Evolutionary conservation across 2,888 invertebrate genomes (phyloP), one percentile per base, ranked within the genome.

Genomic region (Ethmia dodecea): DNA sequence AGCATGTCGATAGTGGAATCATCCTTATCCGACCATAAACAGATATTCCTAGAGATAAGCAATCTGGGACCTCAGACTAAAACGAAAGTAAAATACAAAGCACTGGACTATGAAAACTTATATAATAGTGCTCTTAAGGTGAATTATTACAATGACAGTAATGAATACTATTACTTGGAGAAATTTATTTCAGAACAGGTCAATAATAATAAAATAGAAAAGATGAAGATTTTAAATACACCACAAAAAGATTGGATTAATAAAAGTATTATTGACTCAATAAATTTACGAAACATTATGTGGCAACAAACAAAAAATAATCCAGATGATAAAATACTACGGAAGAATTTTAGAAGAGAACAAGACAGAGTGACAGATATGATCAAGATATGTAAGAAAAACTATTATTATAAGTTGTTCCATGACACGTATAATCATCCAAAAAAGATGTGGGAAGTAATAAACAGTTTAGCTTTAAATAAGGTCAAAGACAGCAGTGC

Each of bases 221-320:
- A n/a, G n/a, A n/a, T 6, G 5, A 47, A 53, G 42, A 38, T 42
- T 9, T 2, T 35, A 1, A 51, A 49, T 18, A 10, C 18, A 24
- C 48, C 46, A 1, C 22, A 26, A 13, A 16, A 43, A n/a, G 48
- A 52, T 12, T 55, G 53, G 52, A 49, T 55, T 15, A 45, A 47
- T 11, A 45, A 38, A 25, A 20, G 38, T 5, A 38, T 53, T 0
- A 40, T 51, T n/a, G 9, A 26, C 5, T 27, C 15, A 18, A 54
- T 56, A 6, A 42, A 39, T n/a, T 8, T 31, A 11, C 42, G 52
- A 31, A 52, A 54, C 22, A 14, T n/a, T 2, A 1, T 50, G 22
- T 49, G 51, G 50, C 16, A 24, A 13, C 16, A 31, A 28, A 5
- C 31, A 1, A 45, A 47, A 18, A 28, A 33, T 5, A 29, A 43